Percentiles rank a stretch among this genome's conserved stretches.
phyloP scores from a whole-genome alignment of 2,113 vertebrate species.

The Urocitellus parryii region DNA sequence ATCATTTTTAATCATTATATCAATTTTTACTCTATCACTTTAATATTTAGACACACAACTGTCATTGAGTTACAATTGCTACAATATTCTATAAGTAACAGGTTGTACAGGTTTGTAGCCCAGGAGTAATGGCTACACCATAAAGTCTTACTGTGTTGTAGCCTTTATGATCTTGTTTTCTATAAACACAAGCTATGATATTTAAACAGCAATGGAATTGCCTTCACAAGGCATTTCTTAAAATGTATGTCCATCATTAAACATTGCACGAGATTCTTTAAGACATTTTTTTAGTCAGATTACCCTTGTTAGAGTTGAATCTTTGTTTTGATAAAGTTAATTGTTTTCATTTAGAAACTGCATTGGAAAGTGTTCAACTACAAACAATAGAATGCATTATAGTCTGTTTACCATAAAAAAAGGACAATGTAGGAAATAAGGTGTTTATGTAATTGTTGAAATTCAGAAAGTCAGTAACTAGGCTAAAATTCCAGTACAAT shows the following conservation, averaged over 20 bases:
- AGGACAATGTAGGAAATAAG: neutral
- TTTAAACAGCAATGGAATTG: too few species aligned
- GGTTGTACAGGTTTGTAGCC: neutral
- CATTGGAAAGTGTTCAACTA: neutral
- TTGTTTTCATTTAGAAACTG: neutral
- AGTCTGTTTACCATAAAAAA: neutral
- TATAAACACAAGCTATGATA: neutral
- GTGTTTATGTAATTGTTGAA: neutral
- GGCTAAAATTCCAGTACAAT: neutral
- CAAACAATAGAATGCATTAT: neutral
- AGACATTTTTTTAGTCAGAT: neutral
- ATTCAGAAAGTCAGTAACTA: neutral
- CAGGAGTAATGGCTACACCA: neutral
- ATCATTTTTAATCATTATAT: neutral
- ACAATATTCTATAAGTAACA: neutral
- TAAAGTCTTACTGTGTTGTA: neutral
- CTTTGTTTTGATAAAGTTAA: conserved; percentile 31
- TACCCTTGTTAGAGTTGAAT: neutral
- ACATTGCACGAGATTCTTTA: neutral
- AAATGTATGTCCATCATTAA: neutral
- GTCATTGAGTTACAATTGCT: neutral
- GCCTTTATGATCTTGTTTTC: neutral
- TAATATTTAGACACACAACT: neutral
- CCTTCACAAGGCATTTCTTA: neutral
- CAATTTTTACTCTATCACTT: neutral